phyloP scores from a whole-genome alignment of 1,140 invertebrate genomes.

The Steinernema feltiae region DNA sequence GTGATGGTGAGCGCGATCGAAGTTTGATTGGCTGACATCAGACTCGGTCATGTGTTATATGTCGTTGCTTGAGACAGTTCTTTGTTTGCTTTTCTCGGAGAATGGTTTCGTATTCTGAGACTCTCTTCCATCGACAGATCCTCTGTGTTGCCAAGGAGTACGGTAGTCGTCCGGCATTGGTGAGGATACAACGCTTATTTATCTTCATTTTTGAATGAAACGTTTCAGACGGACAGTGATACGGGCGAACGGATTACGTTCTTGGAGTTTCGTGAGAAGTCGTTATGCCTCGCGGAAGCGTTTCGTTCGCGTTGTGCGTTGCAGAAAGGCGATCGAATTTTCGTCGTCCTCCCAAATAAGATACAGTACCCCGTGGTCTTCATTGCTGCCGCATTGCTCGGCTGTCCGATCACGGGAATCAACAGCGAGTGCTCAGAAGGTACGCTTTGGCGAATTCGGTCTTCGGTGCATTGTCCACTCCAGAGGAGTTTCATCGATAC shows the following conservation, averaged over 20 bases:
- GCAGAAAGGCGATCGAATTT: background rate
- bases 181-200: background rate
- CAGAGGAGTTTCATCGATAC: conserved; percentile 32
- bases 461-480: background rate
- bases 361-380: conserved; percentile 45
- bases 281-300: background rate
- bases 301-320: background rate
- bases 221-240: conserved; percentile 9
- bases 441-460: conserved; percentile 9
- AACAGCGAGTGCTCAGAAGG: conserved; percentile 31
- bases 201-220: background rate
- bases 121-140: background rate
- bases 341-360: background rate
- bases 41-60: too few relatives aligned
- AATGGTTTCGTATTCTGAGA: background rate
- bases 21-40: too few relatives aligned
- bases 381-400: conserved; percentile 39
- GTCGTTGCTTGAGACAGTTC: too few relatives aligned
- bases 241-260: background rate
- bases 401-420: conserved; percentile 38
- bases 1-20: too few relatives aligned
- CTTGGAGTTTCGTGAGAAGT: conserved; percentile 4
- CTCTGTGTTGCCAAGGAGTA: background rate
- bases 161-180: background rate
- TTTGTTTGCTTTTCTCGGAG: background rate